A percentile compares a stretch with the other conserved stretches of the same genome.
These are phyloP conservation scores for Anguilla rostrata DNA, from an alignment of 2,113 vertebrate species.

Conservation along the genomic window DNA sequence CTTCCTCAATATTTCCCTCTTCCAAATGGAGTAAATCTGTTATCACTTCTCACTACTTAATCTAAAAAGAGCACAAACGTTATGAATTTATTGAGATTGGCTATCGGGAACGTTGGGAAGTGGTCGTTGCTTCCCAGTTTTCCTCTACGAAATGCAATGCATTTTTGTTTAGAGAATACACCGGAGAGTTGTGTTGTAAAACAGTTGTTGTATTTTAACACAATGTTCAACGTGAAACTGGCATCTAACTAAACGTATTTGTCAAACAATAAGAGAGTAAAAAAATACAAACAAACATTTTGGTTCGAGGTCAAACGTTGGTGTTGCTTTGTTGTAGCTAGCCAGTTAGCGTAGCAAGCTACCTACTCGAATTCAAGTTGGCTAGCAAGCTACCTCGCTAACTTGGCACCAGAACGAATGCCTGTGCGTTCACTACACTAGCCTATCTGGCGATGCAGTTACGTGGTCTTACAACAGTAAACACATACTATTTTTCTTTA, in stretches of 20 bases:
- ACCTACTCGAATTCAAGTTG: not conserved
- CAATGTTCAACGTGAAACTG: not conserved
- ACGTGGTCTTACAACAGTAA: not conserved
- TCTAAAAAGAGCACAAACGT: not conserved
- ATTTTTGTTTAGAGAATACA: not conserved
- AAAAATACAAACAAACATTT: not conserved
- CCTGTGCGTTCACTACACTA: not conserved
- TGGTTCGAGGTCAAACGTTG: constrained; percentile 24
- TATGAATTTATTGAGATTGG: not conserved
- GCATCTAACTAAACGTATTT: not conserved
- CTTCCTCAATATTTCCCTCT: not conserved
- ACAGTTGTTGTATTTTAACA: not conserved
- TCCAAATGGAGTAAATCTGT: not conserved
- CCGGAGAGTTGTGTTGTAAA: not conserved
- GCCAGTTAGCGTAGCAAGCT: not conserved
- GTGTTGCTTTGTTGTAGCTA: constrained; percentile 23
- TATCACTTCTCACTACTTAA: not conserved
- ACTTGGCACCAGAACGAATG: not conserved
- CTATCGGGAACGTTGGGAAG: not conserved
- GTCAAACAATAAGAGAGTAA: not conserved
- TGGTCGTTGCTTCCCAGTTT: not conserved
- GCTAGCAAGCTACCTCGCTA: not conserved
- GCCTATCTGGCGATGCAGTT: not conserved
- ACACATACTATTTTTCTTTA: not conserved
- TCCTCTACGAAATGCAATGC: not conserved